Evolutionary conservation across 2,888 invertebrate species (phyloP).

Genomic region (Temnothorax rugatulus): DNA sequence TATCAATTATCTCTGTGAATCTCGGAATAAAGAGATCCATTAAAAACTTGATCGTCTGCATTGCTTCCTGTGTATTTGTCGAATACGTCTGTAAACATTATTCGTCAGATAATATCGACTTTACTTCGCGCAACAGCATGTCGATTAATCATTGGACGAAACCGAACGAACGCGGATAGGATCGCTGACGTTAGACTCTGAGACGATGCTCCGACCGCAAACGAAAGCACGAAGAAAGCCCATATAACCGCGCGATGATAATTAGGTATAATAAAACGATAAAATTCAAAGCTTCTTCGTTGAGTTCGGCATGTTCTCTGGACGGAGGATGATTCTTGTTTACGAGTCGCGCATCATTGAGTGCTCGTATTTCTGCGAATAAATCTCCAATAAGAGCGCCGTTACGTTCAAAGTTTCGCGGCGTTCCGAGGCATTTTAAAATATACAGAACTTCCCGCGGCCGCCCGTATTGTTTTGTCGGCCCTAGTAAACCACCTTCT

Average conservation of each 20-base stretch:
- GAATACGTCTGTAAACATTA: background rate
- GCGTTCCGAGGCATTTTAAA: constrained; percentile 67
- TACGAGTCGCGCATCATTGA: constrained; percentile 84
- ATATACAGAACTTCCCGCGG: constrained; percentile 72
- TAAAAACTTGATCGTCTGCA: background rate
- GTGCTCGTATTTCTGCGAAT: constrained; percentile 76
- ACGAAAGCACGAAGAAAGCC: constrained; percentile 37
- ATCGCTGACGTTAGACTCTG: constrained; percentile 43
- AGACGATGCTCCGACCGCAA: constrained; percentile 27
- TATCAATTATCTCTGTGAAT: constrained; percentile 1
- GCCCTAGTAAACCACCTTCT: constrained; percentile 69
- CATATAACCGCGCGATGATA: constrained; percentile 64
- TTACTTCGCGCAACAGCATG: constrained; percentile 29
- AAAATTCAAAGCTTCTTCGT: constrained; percentile 68
- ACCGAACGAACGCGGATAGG: constrained; percentile 19
- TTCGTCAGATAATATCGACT: constrained; percentile 10
- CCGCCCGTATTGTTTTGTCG: constrained; percentile 74
- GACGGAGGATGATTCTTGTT: constrained; percentile 77
- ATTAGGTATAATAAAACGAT: constrained; percentile 75
- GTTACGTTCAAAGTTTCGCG: constrained; percentile 80
- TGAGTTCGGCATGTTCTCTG: constrained; percentile 51
- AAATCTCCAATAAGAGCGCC: constrained; percentile 83
- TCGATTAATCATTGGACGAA: constrained; percentile 49
- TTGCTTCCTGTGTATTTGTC: background rate
- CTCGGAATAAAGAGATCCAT: background rate